Evolutionary conservation across 2,797 vertebrate genomes (phyloP), one percentile per base, ranked within the genome.

Genomic region (Silurus lanzhouensis): DNA sequence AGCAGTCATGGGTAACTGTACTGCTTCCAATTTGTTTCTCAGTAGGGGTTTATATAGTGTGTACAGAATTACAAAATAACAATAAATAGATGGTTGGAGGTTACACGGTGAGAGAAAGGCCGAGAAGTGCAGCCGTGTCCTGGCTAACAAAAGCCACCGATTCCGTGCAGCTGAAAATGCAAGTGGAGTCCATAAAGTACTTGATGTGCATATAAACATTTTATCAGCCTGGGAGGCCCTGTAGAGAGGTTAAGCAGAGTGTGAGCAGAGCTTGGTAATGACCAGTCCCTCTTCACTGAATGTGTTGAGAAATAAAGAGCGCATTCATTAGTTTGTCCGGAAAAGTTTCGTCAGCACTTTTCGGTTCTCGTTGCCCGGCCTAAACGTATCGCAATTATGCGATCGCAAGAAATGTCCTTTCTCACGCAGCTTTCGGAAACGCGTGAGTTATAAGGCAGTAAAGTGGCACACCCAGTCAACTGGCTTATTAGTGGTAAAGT

Each of bases 191-290:
- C 91, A 94, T 95, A 95, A 95, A 95, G 93, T 89, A 92, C 92
- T 94, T 95, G 94, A 94, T 94, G 93, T 94, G 93, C 93, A 94
- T 93, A 94, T 95, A 95, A 95, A 94, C 92, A 91, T 93, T 95
- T 95, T 95, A 95, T 92, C 94, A 93, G 93, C 91, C 92, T 89
- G 90, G 93, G 92, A 92, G 94, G 93, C 91, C 92, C 90, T 90
- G 89, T 90, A 85, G 91, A 92, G 93, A 93, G 93, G 94, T 94
- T 94, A 94, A 94, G 91, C 87, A 91, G 92, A 92, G 92, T 91
- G 89, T 93, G 90, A 93, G 93, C 92, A 84, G 89, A 89, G 89
- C 86, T 88, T 90, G 89, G 91, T 92, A 88, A 89, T 89, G 85
- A 89, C 78, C 82, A 31, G 70, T 72, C 67, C 31, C 38, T 82